Evolutionary conservation across 2,113 vertebrate species (phyloP).

Genomic region (Mormyrus lacerda): DNA sequence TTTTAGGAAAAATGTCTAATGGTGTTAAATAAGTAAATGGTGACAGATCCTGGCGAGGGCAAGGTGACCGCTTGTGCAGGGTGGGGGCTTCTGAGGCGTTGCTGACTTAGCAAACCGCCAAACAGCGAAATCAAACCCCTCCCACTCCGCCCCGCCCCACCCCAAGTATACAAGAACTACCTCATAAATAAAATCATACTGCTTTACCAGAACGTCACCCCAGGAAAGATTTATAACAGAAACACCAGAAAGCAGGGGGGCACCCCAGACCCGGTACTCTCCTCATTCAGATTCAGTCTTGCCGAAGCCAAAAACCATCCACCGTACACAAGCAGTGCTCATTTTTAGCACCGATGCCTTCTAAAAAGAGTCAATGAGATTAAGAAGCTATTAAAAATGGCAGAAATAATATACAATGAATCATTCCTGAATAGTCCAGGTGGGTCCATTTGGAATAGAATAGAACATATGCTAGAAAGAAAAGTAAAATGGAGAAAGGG

Average conservation of each 20-base stretch:
- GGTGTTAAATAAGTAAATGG: not conserved
- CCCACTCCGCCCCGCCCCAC: too few species aligned
- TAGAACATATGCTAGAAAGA: not conserved
- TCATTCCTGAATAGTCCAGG: not conserved
- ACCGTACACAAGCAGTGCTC: not conserved
- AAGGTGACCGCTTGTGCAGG: not conserved
- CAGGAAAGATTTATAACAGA: not conserved
- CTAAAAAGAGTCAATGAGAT: not conserved
- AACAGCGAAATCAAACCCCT: not conserved
- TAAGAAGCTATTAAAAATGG: not conserved
- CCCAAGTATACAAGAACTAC: not conserved
- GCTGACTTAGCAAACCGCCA: not conserved
- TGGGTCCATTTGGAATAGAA: not conserved
- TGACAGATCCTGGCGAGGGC: not conserved
- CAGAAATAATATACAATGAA: not conserved
- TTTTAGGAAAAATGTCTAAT: not conserved
- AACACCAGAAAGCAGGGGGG: not conserved
- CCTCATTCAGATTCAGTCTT: not conserved
- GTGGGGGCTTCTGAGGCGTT: not conserved
- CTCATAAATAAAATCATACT: not conserved
- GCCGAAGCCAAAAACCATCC: not conserved
- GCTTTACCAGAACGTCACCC: not conserved
- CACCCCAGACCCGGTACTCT: not conserved
- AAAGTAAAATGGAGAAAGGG: too few species aligned
- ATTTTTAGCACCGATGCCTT: not conserved